Evolutionary conservation across 2,113 vertebrate genomes (phyloP).

Genomic region (Tichodroma muraria): DNA sequence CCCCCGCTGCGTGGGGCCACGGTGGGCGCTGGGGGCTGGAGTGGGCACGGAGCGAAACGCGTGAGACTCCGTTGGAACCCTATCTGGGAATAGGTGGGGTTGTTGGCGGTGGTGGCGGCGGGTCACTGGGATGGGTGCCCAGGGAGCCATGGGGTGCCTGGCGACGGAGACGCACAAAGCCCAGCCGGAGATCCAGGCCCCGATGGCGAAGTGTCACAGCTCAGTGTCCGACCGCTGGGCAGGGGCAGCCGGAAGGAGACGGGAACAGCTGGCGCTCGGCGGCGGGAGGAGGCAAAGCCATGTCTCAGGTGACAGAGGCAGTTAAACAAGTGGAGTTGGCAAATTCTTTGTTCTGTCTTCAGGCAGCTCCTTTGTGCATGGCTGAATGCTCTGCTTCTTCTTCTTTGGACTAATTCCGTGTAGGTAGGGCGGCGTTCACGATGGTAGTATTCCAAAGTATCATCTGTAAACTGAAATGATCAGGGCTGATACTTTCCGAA

Average conservation of each 20-base stretch:
- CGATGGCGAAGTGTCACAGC: neutral
- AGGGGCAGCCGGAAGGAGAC: neutral
- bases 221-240: neutral
- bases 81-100: accelerated
- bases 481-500: neutral
- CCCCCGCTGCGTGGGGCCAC: neutral
- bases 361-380: neutral
- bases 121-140: accelerated
- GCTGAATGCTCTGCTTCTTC: neutral
- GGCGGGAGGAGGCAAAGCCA: neutral
- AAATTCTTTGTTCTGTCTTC: neutral
- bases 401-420: neutral
- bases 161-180: accelerated
- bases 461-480: neutral
- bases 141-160: accelerated
- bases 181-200: neutral
- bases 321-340: neutral
- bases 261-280: neutral
- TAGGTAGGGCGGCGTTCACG: neutral
- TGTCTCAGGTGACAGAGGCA: neutral
- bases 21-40: too few species aligned
- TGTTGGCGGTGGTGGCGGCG: accelerated
- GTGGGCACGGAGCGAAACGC: accelerated
- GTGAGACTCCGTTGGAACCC: accelerated
- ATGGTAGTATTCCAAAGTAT: neutral